These are phyloP conservation scores for Arnoldichthys spilopterus DNA, from an alignment of 2,797 vertebrate genomes.

Conservation along the genomic window DNA sequence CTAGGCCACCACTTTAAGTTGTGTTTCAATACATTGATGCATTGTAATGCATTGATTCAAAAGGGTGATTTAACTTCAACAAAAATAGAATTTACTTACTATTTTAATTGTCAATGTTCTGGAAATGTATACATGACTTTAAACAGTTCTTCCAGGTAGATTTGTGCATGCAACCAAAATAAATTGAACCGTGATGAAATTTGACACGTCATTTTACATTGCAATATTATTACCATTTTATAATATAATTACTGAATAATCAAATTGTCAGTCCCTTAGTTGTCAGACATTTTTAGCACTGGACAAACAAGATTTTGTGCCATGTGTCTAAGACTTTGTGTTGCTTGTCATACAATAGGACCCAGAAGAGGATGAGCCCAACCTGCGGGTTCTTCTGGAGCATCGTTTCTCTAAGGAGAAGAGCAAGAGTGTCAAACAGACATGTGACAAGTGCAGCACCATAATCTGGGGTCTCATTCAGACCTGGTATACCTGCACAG, in stretches of 20 bases:
- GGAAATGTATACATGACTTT: no score
- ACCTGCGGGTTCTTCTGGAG: conserved; percentile 88
- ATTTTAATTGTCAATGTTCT: no score
- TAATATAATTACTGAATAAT: not conserved
- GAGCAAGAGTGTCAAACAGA: conserved; percentile 97
- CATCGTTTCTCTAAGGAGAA: conserved; percentile 98
- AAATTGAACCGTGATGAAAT: not conserved
- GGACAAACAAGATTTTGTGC: not conserved
- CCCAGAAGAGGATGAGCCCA: conserved; percentile 93
- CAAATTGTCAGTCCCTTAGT: not conserved
- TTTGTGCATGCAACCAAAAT: not conserved
- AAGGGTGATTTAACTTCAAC: no score
- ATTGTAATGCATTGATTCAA: no score
- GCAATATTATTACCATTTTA: no score
- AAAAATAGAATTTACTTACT: no score
- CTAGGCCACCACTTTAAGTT: no score
- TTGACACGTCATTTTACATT: not conserved
- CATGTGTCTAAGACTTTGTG: not conserved
- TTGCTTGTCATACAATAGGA: conserved; percentile 75
- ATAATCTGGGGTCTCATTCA: conserved; percentile 98
- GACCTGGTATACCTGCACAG: conserved; percentile 94
- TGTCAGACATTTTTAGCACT: not conserved
- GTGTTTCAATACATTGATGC: no score
- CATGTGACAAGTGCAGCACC: conserved; percentile 93
- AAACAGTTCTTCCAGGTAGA: no score